Conservation (phyloP, 2,888 invertebrate species). For the Amiota communis region DNA sequence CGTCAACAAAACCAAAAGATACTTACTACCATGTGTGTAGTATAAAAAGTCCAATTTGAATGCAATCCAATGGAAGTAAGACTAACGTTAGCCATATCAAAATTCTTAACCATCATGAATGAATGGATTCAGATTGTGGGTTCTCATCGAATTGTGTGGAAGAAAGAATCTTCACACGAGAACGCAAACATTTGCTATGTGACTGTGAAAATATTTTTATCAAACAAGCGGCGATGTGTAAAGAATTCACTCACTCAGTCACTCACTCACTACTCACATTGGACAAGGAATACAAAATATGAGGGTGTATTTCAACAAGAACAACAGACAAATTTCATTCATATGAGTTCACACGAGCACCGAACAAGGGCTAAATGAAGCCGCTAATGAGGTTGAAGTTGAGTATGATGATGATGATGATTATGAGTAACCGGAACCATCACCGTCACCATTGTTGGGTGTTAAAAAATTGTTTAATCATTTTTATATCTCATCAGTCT, state of each 20-base stretch:
- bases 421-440: background rate
- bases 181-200: conserved; percentile 56
- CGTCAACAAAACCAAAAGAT: conserved; percentile 13
- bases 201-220: conserved; percentile 24
- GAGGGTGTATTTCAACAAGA: conserved; percentile 41
- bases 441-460: no score
- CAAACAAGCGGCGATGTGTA: background rate
- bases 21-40: no score
- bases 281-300: conserved; percentile 20
- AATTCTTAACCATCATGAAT: no score
- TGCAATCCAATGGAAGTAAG: no score
- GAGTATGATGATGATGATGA: background rate
- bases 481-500: background rate
- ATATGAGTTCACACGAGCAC: background rate
- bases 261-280: background rate
- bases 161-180: conserved; percentile 67
- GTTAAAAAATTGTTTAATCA: background rate
- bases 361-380: background rate
- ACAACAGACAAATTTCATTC: background rate
- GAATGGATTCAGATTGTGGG: background rate
- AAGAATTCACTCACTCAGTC: background rate
- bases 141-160: conserved; percentile 18
- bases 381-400: conserved; percentile 4
- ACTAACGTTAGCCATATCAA: no score
- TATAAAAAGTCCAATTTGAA: no score